Conservation (phyloP, 2,113 vertebrate species). For the Xyrauchen texanus region DNA sequence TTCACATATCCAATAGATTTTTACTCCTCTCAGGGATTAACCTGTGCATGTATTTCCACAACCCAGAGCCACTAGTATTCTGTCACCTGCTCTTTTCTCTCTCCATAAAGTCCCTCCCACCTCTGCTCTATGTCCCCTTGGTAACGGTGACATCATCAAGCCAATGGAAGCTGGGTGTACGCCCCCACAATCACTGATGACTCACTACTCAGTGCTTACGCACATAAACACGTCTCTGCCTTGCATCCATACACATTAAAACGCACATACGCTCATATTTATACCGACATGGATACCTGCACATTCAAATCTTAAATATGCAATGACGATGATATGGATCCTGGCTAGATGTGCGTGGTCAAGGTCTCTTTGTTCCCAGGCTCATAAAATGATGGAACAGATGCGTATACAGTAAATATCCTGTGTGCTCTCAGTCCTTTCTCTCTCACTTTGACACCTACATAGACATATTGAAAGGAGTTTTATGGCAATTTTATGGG, state of each 20-base stretch:
- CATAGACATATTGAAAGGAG: too few species aligned
- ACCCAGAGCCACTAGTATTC: conserved; percentile 46
- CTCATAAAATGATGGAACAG: too few species aligned
- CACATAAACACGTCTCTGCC: conserved; percentile 50
- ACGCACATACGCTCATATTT: background rate
- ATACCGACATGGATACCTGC: conserved; percentile 1
- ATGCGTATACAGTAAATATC: too few species aligned
- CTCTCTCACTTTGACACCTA: too few species aligned
- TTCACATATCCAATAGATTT: background rate
- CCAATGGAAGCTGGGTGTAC: conserved; percentile 65
- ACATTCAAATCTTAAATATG: too few species aligned
- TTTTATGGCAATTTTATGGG: too few species aligned
- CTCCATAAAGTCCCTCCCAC: conserved; percentile 61
- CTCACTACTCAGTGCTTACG: conserved; percentile 75
- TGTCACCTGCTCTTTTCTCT: conserved; percentile 42
- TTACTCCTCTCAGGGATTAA: background rate
- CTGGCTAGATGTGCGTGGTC: too few species aligned
- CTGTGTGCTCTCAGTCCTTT: too few species aligned
- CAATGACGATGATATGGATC: too few species aligned
- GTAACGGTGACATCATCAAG: conserved; percentile 80
- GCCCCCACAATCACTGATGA: conserved; percentile 79
- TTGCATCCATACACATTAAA: background rate
- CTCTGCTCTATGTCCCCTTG: conserved; percentile 66
- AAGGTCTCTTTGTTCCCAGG: too few species aligned
- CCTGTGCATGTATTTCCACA: background rate